Evolutionary conservation across 2,113 vertebrate species (phyloP), one percentile per base, ranked within the genome.

Genomic region (Syngnathoides biaculeatus): DNA sequence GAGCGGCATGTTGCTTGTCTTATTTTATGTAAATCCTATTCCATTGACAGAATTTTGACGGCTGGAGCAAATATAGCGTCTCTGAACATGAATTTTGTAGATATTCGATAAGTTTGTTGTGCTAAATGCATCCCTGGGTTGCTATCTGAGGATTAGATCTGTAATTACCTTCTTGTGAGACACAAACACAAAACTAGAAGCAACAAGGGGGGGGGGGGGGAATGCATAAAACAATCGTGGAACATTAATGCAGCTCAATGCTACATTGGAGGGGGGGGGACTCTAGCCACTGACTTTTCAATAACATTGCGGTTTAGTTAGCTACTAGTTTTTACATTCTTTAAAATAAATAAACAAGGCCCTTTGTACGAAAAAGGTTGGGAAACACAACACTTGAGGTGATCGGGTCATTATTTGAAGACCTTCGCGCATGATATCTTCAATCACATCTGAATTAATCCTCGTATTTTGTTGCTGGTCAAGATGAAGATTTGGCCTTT

Each of bases 11-110:
- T 79, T 67, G 62, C 75, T 80, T 79, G 71, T 79, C 69, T 61
- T 88, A 80, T 86, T 88, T 89, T 86, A 89, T 88, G 88, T 83
- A 89, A 84, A 89, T 84, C 70, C 77, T 64, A 73, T 85, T 72
- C 80, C 79, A 81, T 80, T 86, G 79, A 86, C 79, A 81, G 72
- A 79, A 73, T 81, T 85, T 84, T 89, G 86, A 89, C 78, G 79
- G 78, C 86, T 86, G 82, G 79, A 84, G 74, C 78, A 81, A 73
- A 86, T 84, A 84, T 78, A 82, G 72, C 67, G 68, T 82, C 82
- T 87, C 86, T 65, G 74, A 85, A 73, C 81, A 79, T 83, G 74
- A 68, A 74, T 89, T 89, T 74, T 81, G 78, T 76, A 78, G 76
- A 80, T 82, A 67, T 83, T 80, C 71, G 70, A 65, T 65, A 74